Percentiles rank a stretch among this genome's conserved stretches.
Evolutionary conservation across 2,113 vertebrate genomes (phyloP).

Genomic region (Heteronetta atricapilla): DNA sequence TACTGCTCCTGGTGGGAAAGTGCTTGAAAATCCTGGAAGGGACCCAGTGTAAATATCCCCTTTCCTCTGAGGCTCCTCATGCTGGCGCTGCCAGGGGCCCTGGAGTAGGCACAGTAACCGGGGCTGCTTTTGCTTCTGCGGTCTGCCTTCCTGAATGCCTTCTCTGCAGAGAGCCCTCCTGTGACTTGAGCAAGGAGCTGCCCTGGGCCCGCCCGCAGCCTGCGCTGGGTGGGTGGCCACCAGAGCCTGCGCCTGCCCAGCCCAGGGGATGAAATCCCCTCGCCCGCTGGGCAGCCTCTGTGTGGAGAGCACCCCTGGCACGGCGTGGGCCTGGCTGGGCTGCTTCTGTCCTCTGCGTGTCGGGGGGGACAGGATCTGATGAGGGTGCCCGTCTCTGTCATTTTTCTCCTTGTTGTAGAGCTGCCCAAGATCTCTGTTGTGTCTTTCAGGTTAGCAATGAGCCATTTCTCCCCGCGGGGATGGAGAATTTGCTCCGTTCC

Average conservation of each 20-base stretch:
- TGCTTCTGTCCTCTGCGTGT: background rate
- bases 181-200: background rate
- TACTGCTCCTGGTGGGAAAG: slow-evolving; percentile 11
- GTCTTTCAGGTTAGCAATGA: background rate
- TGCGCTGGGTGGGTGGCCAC: background rate
- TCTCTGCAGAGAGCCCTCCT: background rate
- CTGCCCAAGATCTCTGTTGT: background rate
- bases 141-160: background rate
- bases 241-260: background rate
- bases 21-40: slow-evolving; percentile 38
- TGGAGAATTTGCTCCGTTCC: background rate
- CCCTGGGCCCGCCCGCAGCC: background rate
- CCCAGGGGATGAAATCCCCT: background rate
- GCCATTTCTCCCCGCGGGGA: background rate
- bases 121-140: slow-evolving; percentile 3
- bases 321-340: background rate
- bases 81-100: background rate
- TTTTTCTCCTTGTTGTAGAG: background rate
- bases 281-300: background rate
- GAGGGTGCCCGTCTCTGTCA: background rate
- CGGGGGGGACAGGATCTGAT: background rate
- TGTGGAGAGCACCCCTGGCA: background rate
- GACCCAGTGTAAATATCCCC: slow-evolving; percentile 51
- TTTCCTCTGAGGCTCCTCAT: background rate
- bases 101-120: background rate